These are phyloP conservation scores for Hoplostethus mediterraneus DNA, from an alignment of 2,797 vertebrate species.

Conservation along the genomic window DNA sequence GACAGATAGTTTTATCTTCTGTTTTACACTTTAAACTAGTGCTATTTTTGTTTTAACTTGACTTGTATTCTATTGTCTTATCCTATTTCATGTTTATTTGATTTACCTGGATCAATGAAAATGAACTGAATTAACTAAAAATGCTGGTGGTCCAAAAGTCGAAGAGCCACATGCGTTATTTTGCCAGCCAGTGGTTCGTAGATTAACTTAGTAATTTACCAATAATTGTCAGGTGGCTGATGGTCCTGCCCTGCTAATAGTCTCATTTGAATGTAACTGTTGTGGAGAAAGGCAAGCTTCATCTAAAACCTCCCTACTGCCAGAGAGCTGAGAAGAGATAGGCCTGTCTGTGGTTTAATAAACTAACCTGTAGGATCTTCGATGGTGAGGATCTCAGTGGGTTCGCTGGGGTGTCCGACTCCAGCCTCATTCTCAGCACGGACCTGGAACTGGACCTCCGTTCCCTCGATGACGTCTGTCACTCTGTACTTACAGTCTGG, in stretches of 20 bases:
- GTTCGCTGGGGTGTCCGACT: conserved; percentile 94
- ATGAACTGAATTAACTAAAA: no score
- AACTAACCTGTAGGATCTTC: conserved; percentile 94
- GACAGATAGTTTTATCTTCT: not conserved
- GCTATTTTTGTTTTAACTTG: no score
- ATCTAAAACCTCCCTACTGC: no score
- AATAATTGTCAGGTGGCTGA: no score
- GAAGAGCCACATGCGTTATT: not conserved
- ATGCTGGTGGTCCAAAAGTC: no score
- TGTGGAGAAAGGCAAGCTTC: no score
- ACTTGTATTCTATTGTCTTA: not conserved
- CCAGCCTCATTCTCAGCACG: conserved; percentile 97
- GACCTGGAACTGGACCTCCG: conserved; percentile 97
- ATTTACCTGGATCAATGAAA: not conserved
- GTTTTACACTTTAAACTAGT: not conserved
- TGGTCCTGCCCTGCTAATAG: not conserved
- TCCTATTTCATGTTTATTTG: not conserved
- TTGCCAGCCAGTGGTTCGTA: not conserved
- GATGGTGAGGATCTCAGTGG: conserved; percentile 93
- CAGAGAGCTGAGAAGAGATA: no score
- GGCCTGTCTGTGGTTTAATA: not conserved
- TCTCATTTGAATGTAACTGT: not conserved
- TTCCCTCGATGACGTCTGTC: conserved; percentile 97
- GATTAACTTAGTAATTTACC: not conserved
- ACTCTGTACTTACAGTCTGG: conserved; percentile 95